Evolutionary conservation across 2,113 vertebrate species (phyloP).

Genomic region (Choloepus hoffmanni): DNA sequence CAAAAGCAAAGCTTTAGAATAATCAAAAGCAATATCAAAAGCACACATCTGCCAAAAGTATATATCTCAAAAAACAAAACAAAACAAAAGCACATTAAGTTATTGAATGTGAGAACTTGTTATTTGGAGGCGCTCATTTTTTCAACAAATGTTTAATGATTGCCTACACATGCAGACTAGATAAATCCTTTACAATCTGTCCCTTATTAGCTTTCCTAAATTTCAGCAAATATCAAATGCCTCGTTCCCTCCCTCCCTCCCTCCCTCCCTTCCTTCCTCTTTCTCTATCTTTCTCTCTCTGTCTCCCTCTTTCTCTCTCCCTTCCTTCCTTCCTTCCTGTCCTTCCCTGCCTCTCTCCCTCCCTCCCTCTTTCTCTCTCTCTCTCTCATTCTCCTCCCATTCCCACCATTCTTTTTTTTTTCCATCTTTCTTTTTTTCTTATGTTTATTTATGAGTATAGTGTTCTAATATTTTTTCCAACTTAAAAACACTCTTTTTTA

Average conservation of each 20-base stretch:
- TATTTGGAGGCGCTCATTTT: not conserved
- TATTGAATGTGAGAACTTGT: not conserved
- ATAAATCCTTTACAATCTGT: not conserved
- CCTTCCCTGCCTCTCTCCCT: no score
- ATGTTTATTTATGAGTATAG: not conserved
- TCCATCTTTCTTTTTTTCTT: constrained; percentile 44
- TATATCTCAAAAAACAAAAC: not conserved
- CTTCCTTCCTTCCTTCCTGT: no score
- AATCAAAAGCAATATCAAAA: not conserved
- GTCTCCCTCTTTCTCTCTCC: not conserved
- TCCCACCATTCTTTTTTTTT: not conserved
- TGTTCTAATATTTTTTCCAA: not conserved
- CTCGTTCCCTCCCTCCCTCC: constrained; percentile 29
- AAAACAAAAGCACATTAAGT: not conserved
- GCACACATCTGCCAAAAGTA: not conserved
- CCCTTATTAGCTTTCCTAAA: not conserved
- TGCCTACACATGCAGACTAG: not conserved
- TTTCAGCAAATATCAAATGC: not conserved
- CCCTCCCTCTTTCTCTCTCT: no score
- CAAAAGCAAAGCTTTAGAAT: not conserved
- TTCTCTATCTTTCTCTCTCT: no score
- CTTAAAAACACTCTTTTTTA: not conserved
- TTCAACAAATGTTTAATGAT: constrained; percentile 33
- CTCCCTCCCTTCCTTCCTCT: no score
- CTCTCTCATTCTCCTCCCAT: not conserved